Base-by-base conservation (phyloP, 1,140 invertebrate genomes). In the Daktulosphaira vitifoliae region DNA sequence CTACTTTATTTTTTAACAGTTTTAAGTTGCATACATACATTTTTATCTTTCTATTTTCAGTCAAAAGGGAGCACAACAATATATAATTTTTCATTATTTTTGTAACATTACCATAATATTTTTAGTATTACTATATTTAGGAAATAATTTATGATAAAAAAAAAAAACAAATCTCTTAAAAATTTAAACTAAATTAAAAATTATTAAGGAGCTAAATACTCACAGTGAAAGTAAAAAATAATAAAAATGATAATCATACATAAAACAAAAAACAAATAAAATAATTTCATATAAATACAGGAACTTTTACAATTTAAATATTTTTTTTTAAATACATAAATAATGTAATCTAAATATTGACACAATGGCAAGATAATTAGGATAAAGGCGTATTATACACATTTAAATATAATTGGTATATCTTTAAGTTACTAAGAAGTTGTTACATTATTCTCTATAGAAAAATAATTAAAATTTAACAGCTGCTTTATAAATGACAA, bases 1-100 rank as follows among this genome's bases (percentile, higher is more conserved):
- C 39, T 42, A 59, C 26, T 11, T 44, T 42, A 26, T 29, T 39
- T 59, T 29, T 59, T 39, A 59, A 59, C 39, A 59, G 23, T 44
- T 20, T 44, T 59, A 56, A 42, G 42, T 56, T 56, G 25, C 22
- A 56, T n/a, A 46, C 25, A 44, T 59, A 59, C 23, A 59, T 44
- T 59, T 59, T 59, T 59, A 23, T 39, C 54, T 42, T 39, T 39
- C 25, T 20, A 46, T 59, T 56, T 59, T 59, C 54, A 59, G 54
- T 59, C 54, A 15, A 44, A 44, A 59, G 39, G 38, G 54, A 59
- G 54, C 54, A 59, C 54, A 59, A 44, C 39, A 42, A 42, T 39
- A 42, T 25, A 50, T 50, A 51, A 29, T 26, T n/a, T 33, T 33
- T 6, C 11, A 33, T 33, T 33, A 51, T 51, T 26, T 26, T 51